Conservation (phyloP, 2,797 vertebrate genomes). For the Adrianichthys oophorus region DNA sequence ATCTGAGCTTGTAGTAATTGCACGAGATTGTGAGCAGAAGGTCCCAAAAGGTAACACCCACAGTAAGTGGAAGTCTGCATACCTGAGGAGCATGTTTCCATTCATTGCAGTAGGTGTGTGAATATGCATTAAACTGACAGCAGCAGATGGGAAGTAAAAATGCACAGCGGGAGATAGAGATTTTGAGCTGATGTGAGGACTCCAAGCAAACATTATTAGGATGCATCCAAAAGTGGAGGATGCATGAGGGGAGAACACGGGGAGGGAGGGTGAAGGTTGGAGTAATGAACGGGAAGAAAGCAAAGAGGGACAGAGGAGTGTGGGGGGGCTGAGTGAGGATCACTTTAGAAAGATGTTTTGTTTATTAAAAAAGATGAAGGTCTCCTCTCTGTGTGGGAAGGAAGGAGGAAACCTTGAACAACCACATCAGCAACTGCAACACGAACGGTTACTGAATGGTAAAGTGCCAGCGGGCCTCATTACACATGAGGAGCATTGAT, state of each 20-base stretch:
- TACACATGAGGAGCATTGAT: constrained; percentile 38
- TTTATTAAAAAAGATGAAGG: constrained; percentile 10
- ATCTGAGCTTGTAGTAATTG: too few species aligned
- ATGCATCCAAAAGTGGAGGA: background rate
- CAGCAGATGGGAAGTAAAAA: background rate
- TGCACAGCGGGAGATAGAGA: background rate
- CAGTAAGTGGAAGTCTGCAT: too few species aligned
- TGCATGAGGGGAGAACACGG: constrained; percentile 15
- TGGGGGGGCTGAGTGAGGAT: constrained; percentile 29
- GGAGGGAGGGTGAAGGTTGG: constrained; percentile 51
- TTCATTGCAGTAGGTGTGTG: too few species aligned
- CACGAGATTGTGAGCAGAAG: too few species aligned
- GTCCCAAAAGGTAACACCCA: too few species aligned
- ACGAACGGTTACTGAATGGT: too few species aligned
- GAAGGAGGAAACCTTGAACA: constrained; percentile 35
- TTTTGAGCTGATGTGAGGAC: background rate
- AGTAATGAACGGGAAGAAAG: constrained; percentile 41
- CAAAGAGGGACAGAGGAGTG: constrained; percentile 19
- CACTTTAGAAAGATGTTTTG: constrained; percentile 35
- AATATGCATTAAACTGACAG: too few species aligned
- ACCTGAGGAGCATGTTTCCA: too few species aligned
- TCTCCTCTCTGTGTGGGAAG: constrained; percentile 3
- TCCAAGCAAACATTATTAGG: background rate
- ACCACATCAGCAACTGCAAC: constrained; percentile 23
- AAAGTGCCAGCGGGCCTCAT: constrained; percentile 38